phyloP scores from a whole-genome alignment of 2,113 vertebrate species.

The Hoplias malabaricus region DNA sequence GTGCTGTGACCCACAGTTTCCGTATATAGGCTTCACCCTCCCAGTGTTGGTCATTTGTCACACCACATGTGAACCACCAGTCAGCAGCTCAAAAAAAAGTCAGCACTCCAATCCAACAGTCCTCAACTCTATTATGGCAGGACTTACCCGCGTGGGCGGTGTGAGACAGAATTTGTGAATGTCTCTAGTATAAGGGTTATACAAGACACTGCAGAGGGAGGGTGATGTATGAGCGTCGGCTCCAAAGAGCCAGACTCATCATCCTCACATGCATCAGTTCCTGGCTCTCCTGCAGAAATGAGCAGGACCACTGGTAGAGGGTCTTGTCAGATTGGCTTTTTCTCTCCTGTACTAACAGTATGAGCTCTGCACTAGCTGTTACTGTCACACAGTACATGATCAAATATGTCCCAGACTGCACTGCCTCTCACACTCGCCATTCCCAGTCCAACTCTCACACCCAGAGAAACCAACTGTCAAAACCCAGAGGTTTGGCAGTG shows the following conservation, averaged over 20 bases:
- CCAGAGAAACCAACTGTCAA: conserved; percentile 41
- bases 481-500: conserved; percentile 39
- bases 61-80: no score
- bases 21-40: no score
- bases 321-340: conserved; percentile 31
- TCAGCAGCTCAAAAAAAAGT: background rate
- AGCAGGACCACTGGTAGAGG: conserved; percentile 28
- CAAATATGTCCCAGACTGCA: conserved; percentile 28
- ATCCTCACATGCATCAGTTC: background rate
- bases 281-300: conserved; percentile 8
- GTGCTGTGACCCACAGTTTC: no score
- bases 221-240: background rate
- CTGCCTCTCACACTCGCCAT: conserved; percentile 3
- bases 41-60: no score
- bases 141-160: no score
- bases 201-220: background rate
- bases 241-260: conserved; percentile 26
- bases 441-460: conserved; percentile 34
- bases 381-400: conserved; percentile 47
- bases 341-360: conserved; percentile 4
- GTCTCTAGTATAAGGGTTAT: background rate
- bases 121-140: background rate
- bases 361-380: conserved; percentile 33
- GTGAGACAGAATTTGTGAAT: background rate
- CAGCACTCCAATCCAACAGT: background rate